A percentile compares a stretch with the other conserved stretches of the same genome.
phyloP scores from a whole-genome alignment of 2,113 vertebrate genomes.

The Origma solitaria region DNA sequence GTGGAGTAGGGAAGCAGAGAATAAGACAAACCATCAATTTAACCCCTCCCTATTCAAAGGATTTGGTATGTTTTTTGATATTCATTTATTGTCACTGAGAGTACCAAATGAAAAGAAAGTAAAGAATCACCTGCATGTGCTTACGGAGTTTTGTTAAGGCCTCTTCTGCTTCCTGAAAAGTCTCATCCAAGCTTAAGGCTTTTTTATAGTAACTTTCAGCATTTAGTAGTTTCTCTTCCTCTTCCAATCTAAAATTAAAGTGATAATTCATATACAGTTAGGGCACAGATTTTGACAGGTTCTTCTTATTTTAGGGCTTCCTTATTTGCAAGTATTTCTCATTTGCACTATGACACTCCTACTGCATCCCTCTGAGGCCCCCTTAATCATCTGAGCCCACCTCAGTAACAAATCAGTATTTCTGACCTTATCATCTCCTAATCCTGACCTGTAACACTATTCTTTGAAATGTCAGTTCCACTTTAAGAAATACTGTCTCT shows the following conservation, averaged over 20 bases:
- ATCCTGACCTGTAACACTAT: background rate
- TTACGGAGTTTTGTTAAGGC: slow-evolving; percentile 86
- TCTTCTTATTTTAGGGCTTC: background rate
- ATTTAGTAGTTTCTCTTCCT: slow-evolving; percentile 91
- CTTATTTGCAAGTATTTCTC: background rate
- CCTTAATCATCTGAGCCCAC: background rate
- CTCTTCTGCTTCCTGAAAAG: slow-evolving; percentile 87
- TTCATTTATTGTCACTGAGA: background rate
- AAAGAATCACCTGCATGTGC: slow-evolving; percentile 96
- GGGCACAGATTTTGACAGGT: background rate
- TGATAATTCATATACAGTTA: background rate
- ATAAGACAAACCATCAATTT: background rate
- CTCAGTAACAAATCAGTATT: background rate
- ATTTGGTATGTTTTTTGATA: background rate
- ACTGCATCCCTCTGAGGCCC: background rate
- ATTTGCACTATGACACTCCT: background rate
- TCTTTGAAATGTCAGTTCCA: background rate
- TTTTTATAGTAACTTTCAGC: slow-evolving; percentile 90
- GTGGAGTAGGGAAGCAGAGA: slow-evolving; percentile 36
- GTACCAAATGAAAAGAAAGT: slow-evolving; percentile 68
- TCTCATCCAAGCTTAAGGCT: slow-evolving; percentile 85
- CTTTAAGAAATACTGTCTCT: background rate
- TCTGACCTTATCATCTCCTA: background rate
- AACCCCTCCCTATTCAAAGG: background rate
- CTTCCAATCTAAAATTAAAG: slow-evolving; percentile 82